Conservation (phyloP, 1,140 invertebrate genomes). For the Drosophila grimshawi region DNA sequence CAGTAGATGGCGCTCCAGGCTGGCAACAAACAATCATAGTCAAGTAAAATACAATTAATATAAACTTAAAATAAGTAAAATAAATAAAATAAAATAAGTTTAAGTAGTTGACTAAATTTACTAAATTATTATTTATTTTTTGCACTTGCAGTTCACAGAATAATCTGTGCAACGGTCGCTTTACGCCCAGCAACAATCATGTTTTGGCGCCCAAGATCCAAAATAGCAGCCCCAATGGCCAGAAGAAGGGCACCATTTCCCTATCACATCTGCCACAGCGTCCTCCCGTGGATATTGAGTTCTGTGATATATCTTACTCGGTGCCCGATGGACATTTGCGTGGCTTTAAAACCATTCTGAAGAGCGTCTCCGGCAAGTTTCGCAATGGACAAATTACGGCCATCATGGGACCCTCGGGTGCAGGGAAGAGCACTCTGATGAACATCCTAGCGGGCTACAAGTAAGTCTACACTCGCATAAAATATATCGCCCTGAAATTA, state of each 20-base stretch:
- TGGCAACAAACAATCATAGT: slow-evolving; percentile 36
- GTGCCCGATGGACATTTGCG: slow-evolving; percentile 92
- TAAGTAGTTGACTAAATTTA: too few relatives aligned
- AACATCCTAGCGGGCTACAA: slow-evolving; percentile 95
- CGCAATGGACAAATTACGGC: slow-evolving; percentile 92
- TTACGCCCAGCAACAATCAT: slow-evolving; percentile 84
- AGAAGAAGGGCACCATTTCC: slow-evolving; percentile 87
- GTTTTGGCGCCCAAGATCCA: slow-evolving; percentile 87
- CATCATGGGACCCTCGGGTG: slow-evolving; percentile 97
- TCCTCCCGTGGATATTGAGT: slow-evolving; percentile 94
- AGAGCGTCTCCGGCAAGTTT: slow-evolving; percentile 94
- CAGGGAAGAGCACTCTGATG: slow-evolving; percentile 96
- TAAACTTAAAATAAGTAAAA: too few relatives aligned
- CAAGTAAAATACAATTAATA: slow-evolving; percentile 37
- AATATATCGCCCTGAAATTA: too few relatives aligned
- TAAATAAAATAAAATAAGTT: too few relatives aligned
- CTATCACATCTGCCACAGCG: slow-evolving; percentile 92
- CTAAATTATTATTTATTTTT: not conserved
- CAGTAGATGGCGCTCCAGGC: slow-evolving; percentile 36
- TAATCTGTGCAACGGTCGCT: slow-evolving; percentile 89
- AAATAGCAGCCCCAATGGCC: slow-evolving; percentile 87
- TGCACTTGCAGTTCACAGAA: slow-evolving; percentile 87
- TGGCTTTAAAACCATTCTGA: slow-evolving; percentile 92
- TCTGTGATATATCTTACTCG: slow-evolving; percentile 92
- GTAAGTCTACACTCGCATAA: slow-evolving; percentile 85